A percentile compares a stretch with the other conserved stretches of the same genome.
These are phyloP conservation scores for Lepus americanus DNA, from an alignment of 2,113 vertebrate species.

Conservation along the genomic window DNA sequence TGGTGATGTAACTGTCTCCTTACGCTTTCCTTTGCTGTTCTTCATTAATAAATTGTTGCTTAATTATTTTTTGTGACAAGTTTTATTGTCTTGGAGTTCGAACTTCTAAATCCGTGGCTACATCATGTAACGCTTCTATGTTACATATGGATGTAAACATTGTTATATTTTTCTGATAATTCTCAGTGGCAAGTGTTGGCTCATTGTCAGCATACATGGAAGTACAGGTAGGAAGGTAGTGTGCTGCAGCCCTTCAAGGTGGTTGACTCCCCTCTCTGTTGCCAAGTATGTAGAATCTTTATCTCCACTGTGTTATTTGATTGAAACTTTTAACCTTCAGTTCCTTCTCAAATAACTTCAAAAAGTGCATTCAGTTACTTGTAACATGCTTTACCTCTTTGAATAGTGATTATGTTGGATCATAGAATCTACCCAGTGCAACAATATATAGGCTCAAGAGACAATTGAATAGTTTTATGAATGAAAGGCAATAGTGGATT, in stretches of 20 bases:
- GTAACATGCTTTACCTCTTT: slow-evolving; percentile 41
- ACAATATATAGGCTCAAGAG: background rate
- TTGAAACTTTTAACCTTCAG: background rate
- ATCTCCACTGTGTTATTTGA: background rate
- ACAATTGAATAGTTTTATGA: background rate
- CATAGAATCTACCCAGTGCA: background rate
- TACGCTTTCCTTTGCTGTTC: too few relatives aligned
- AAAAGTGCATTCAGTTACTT: background rate
- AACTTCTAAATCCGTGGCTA: too few relatives aligned
- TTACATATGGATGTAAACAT: background rate
- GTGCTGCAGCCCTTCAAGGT: background rate
- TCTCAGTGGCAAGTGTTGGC: background rate
- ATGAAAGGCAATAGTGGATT: slow-evolving; percentile 14
- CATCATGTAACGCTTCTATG: too few relatives aligned
- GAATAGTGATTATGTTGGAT: background rate
- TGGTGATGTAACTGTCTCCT: too few relatives aligned
- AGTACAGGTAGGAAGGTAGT: background rate
- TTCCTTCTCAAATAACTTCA: background rate
- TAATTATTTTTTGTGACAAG: too few relatives aligned
- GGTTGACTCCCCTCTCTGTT: background rate
- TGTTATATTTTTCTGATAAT: background rate
- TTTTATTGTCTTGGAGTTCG: too few relatives aligned
- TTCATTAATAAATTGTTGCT: too few relatives aligned
- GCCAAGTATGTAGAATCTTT: background rate
- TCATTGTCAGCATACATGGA: background rate